Evolutionary conservation across 2,888 invertebrate genomes (phyloP).

Genomic region (Polymixis flavicincta): DNA sequence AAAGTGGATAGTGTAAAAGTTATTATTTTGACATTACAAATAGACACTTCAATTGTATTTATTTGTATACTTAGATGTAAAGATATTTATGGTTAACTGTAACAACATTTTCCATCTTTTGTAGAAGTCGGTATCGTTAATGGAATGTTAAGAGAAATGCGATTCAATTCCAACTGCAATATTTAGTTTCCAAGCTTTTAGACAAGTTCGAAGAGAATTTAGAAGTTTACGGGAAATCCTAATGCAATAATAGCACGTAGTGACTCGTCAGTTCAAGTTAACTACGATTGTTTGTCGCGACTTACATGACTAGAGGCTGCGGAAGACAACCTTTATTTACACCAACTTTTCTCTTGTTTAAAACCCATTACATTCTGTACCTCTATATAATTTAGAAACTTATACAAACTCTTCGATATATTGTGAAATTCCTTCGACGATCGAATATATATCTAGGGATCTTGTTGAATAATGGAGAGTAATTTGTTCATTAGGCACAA

Average conservation of each 20-base stretch:
- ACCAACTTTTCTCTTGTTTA: conserved; percentile 5
- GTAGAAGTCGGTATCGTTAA: conserved; percentile 35
- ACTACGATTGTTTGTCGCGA: conserved; percentile 24
- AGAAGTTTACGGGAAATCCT: conserved; percentile 39
- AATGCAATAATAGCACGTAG: conserved; percentile 36
- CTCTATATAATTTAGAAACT: not conserved
- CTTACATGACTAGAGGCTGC: not conserved
- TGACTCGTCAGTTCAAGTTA: conserved; percentile 31
- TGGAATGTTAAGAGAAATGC: conserved; percentile 34
- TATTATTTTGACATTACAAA: too few relatives aligned
- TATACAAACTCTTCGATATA: conserved; percentile 7
- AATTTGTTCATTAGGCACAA: conserved; percentile 48
- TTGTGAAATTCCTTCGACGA: conserved; percentile 14
- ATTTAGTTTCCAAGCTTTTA: conserved; percentile 55
- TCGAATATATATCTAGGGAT: conserved; percentile 45
- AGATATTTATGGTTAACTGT: not conserved
- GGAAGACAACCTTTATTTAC: not conserved
- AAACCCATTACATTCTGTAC: conserved; percentile 7
- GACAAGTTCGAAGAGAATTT: conserved; percentile 33
- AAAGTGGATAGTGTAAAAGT: too few relatives aligned
- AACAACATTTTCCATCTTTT: not conserved
- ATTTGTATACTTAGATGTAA: not conserved
- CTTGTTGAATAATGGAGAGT: conserved; percentile 48
- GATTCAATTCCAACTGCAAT: conserved; percentile 40
- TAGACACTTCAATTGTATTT: too few relatives aligned